Evolutionary conservation across 2,113 vertebrate species (phyloP).

Genomic region (Zingel zingel): DNA sequence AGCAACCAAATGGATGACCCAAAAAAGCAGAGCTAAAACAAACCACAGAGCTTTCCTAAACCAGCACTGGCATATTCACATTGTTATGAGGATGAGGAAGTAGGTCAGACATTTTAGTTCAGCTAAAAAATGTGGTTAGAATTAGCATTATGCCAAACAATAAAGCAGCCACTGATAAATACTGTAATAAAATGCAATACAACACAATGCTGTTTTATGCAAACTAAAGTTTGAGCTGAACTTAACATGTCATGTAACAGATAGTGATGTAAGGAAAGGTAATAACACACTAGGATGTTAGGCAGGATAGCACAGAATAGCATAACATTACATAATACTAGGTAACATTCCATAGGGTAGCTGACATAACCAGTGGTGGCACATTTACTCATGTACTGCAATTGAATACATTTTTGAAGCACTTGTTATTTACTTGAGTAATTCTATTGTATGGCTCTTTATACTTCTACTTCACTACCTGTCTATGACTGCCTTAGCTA

Average conservation of each 20-base stretch:
- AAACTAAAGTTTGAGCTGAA: not conserved
- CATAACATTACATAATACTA: not conserved
- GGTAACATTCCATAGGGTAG: not conserved
- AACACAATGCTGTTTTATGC: not conserved
- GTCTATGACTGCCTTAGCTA: not conserved
- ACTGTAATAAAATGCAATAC: conserved; percentile 16
- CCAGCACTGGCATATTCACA: conserved; percentile 20
- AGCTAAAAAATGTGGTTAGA: conserved; percentile 11
- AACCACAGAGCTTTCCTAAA: conserved; percentile 30
- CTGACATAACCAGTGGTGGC: not conserved
- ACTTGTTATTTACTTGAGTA: not conserved
- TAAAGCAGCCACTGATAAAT: conserved; percentile 8
- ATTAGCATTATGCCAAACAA: conserved; percentile 20
- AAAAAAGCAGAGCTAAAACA: conserved; percentile 52
- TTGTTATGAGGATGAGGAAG: conserved; percentile 47
- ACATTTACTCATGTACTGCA: not conserved
- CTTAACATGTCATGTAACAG: not conserved
- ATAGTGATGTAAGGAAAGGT: conserved; percentile 11
- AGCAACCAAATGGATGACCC: conserved; percentile 35
- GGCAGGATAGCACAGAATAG: not conserved
- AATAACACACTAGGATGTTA: not conserved
- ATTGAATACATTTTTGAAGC: not conserved
- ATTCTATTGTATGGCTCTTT: not conserved
- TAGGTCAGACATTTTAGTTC: conserved; percentile 44
- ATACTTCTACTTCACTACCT: not conserved